Evolutionary conservation across 2,113 vertebrate genomes (phyloP).

Genomic region (Felis chaus): DNA sequence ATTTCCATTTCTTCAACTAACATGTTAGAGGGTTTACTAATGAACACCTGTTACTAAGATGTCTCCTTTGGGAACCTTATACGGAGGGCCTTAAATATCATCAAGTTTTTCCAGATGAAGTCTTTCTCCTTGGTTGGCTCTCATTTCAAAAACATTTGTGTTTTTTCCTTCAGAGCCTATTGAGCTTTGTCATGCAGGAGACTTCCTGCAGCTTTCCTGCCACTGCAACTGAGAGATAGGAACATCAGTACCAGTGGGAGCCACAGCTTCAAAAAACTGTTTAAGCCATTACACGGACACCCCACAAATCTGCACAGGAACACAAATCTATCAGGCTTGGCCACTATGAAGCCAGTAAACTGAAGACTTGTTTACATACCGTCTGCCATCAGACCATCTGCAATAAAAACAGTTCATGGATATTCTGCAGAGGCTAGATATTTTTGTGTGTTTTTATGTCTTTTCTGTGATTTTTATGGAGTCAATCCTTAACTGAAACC

Average conservation of each 20-base stretch:
- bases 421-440: not conserved
- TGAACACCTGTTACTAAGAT: not conserved
- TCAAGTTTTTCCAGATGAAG: not conserved
- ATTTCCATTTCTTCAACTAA: not conserved
- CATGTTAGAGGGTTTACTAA: not conserved
- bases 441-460: not conserved
- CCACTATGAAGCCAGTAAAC: not conserved
- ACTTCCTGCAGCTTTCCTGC: not conserved
- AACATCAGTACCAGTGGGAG: not conserved
- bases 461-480: not conserved
- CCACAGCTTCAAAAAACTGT: not conserved
- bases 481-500: not conserved
- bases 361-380: not conserved
- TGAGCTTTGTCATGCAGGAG: not conserved
- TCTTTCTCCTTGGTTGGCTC: not conserved
- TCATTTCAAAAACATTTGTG: not conserved
- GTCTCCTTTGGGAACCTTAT: not conserved
- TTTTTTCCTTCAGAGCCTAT: not conserved
- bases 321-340: not conserved
- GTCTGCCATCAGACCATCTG: not conserved
- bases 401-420: not conserved
- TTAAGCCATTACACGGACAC: not conserved
- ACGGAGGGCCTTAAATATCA: not conserved
- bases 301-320: not conserved
- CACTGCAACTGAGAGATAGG: not conserved